Percentiles rank a stretch among this genome's conserved stretches.
Conservation (phyloP, 2,797 vertebrate genomes). For the Botia almorhae region DNA sequence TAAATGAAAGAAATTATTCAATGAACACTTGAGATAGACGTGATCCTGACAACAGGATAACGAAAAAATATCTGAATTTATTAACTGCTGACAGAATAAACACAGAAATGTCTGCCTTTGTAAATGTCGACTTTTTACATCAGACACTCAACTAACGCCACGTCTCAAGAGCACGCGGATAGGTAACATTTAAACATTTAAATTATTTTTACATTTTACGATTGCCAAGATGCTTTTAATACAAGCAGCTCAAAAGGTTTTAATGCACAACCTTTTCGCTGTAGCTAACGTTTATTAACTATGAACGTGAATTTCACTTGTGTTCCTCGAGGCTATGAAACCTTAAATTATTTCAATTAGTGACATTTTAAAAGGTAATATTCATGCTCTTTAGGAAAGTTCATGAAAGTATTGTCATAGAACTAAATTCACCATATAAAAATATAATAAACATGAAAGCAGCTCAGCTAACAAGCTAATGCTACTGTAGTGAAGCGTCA, state of each 20-base stretch:
- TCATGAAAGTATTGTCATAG: neutral
- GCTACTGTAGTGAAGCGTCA: slow-evolving; percentile 40
- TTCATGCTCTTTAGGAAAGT: neutral
- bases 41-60: neutral
- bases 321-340: neutral
- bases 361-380: neutral
- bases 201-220: neutral
- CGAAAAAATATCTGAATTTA: neutral
- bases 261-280: neutral
- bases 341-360: too few relatives aligned
- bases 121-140: neutral
- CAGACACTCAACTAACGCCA: neutral
- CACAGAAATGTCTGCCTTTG: neutral
- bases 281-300: neutral
- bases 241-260: neutral
- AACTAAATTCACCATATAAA: neutral
- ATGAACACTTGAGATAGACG: neutral
- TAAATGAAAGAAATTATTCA: neutral
- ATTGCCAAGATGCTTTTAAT: neutral
- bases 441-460: slow-evolving; percentile 21
- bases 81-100: neutral
- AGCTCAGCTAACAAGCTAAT: slow-evolving; percentile 36
- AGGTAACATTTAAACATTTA: neutral
- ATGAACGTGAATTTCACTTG: neutral
- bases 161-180: too few relatives aligned